Evolutionary conservation across 2,888 invertebrate species (phyloP).

Genomic region (Heliconius charithonia): DNA sequence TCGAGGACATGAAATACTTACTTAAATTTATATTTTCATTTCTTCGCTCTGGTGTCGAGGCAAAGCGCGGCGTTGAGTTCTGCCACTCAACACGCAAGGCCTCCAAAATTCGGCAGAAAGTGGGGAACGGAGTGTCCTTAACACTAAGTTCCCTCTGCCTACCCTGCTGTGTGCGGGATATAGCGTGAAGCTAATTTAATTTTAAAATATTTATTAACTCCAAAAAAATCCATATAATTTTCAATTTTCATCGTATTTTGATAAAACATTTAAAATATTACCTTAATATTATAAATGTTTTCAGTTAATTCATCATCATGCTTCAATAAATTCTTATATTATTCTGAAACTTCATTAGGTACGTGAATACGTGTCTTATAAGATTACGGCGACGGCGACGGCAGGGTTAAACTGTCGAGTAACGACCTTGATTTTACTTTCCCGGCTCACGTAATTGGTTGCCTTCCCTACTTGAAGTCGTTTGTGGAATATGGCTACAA

Average conservation of each 20-base stretch:
- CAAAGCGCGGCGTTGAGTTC: too few relatives aligned
- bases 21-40: too few relatives aligned
- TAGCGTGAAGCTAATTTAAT: too few relatives aligned
- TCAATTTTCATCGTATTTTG: not conserved
- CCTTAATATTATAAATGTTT: not conserved
- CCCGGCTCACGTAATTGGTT: slow-evolving; percentile 45
- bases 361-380: slow-evolving; percentile 39
- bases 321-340: slow-evolving; percentile 24
- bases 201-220: too few relatives aligned
- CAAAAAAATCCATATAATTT: not conserved
- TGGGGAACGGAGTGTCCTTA: too few relatives aligned
- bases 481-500: slow-evolving; percentile 37
- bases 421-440: slow-evolving; percentile 48
- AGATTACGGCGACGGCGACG: slow-evolving; percentile 28
- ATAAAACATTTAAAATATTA: not conserved
- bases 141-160: too few relatives aligned
- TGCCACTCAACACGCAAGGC: too few relatives aligned
- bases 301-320: slow-evolving; percentile 2
- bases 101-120: too few relatives aligned
- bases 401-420: slow-evolving; percentile 43
- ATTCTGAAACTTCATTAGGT: slow-evolving; percentile 19
- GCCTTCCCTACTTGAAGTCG: slow-evolving; percentile 41
- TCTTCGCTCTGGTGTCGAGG: too few relatives aligned
- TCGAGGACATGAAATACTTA: too few relatives aligned
- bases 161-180: too few relatives aligned